Evolutionary conservation across 2,797 vertebrate species (phyloP).

Genomic region (Poecilia wingei): DNA sequence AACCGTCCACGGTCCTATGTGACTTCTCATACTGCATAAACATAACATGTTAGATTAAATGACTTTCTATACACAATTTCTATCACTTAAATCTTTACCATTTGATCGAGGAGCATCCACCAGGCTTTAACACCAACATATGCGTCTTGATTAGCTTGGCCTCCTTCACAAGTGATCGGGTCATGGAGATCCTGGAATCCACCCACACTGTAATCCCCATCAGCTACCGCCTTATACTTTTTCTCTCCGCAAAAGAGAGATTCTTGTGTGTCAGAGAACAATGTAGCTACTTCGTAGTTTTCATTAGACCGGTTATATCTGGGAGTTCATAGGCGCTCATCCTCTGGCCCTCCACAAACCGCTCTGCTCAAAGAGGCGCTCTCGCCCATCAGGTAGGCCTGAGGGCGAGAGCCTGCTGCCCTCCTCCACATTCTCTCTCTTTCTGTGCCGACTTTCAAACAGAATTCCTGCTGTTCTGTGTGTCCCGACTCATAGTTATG

Average conservation of each 20-base stretch:
- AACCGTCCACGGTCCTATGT: slow-evolving; percentile 46
- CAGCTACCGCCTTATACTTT: slow-evolving; percentile 43
- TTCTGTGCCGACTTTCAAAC: slow-evolving; percentile 71
- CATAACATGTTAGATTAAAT: slow-evolving; percentile 36
- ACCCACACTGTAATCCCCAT: slow-evolving; percentile 58
- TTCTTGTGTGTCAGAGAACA: slow-evolving; percentile 69
- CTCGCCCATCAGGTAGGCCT: slow-evolving; percentile 58
- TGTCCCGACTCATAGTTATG: slow-evolving; percentile 67
- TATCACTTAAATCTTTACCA: slow-evolving; percentile 8
- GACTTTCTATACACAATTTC: slow-evolving; percentile 4
- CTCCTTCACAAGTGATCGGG: slow-evolving; percentile 70
- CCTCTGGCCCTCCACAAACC: slow-evolving; percentile 69
- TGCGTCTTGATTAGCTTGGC: slow-evolving; percentile 53
- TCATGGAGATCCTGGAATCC: slow-evolving; percentile 54
- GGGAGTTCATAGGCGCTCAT: slow-evolving; percentile 69
- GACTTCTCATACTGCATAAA: slow-evolving; percentile 27
- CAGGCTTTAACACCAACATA: slow-evolving; percentile 34
- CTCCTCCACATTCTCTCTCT: slow-evolving; percentile 58
- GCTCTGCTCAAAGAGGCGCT: slow-evolving; percentile 67
- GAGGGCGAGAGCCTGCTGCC: slow-evolving; percentile 58
- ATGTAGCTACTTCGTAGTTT: slow-evolving; percentile 54
- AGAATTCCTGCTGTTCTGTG: slow-evolving; percentile 74
- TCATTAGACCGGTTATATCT: slow-evolving; percentile 67
- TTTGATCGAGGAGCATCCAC: slow-evolving; percentile 21
- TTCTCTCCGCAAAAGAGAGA: slow-evolving; percentile 40